These are phyloP conservation scores for Drosophila takahashii DNA, from an alignment of 1,140 invertebrate genomes.

Conservation along the genomic window DNA sequence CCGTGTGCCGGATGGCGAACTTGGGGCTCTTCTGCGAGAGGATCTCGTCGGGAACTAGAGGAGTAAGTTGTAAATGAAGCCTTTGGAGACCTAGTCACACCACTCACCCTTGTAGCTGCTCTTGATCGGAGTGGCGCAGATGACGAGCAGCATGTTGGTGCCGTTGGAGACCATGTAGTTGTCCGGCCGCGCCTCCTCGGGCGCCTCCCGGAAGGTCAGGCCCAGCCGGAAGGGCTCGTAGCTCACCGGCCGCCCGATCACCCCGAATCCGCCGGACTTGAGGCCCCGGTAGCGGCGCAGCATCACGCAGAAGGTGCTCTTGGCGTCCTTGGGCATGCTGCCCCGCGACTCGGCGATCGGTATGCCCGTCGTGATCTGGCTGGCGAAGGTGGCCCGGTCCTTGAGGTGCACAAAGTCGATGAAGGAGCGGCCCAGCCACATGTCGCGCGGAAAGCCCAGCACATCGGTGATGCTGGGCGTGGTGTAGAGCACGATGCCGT, in stretches of 20 bases:
- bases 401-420: constrained; percentile 94
- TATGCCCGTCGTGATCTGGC: constrained; percentile 86
- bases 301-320: constrained; percentile 78
- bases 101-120: constrained; percentile 91
- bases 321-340: constrained; percentile 65
- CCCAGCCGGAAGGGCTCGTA: constrained; percentile 91
- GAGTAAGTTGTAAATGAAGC: not conserved
- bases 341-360: constrained; percentile 85
- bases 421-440: constrained; percentile 94
- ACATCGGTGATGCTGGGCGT: constrained; percentile 89
- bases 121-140: constrained; percentile 89
- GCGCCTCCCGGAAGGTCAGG: constrained; percentile 88
- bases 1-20: constrained; percentile 92
- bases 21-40: constrained; percentile 85
- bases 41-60: constrained; percentile 88
- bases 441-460: constrained; percentile 92
- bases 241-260: constrained; percentile 87
- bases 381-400: constrained; percentile 88
- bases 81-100: not conserved
- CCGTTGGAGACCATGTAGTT: constrained; percentile 69
- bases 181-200: constrained; percentile 83
- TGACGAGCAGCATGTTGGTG: constrained; percentile 88
- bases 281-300: constrained; percentile 85
- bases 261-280: constrained; percentile 86
- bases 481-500: constrained; percentile 92